Base-by-base conservation (phyloP, 2,113 vertebrate species). In the Serinus canaria region DNA sequence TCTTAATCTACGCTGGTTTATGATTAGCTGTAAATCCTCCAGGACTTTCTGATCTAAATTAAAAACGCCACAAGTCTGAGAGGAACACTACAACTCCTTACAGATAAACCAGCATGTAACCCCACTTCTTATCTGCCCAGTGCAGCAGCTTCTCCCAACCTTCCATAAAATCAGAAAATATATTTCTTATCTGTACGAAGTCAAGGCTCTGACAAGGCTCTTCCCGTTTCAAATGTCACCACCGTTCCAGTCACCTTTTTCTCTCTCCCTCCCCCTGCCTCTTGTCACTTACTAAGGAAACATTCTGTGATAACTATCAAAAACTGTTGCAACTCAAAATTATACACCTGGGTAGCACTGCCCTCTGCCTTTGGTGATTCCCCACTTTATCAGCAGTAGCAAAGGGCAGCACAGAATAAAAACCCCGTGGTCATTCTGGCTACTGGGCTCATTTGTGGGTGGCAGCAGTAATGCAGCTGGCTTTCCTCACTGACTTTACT, bases 21-120 rank as follows among this genome's bases (percentile, higher is more conserved):
- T 90, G 90, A 96, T 91, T 94, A 96, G 68, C 76, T 87, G 72
- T 91, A 97, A 96, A 96, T 95, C 76, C 87, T 55, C 22, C 28
- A n/a, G 82, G 87, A 91, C 72, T 94, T 97, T 95, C 89, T 92
- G 62, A 90, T 97, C 87, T 94, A 94, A 96, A 96, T 95, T 93
- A 94, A 95, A 92, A 89, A 92, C 2, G 39, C 66, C 75, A 59
- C 81, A 92, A 85, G 67, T 94, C 90, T 53, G 68, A 96, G 86
- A 96, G 78, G 47, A 96, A 85, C 78, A 79, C 73, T 94, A 72
- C 46, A 19, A 90, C 69, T 90, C 69, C 80, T 94, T 79, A 83
- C 47, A 95, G 92, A 97, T 97, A 96, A 97, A 96, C 22, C 37
- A 74, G 50, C 47, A 68, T 44, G 90, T 94, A 95, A 95, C 87